These are phyloP conservation scores for Noctua fimbriata DNA, from an alignment of 2,888 invertebrate species.

Conservation along the genomic window DNA sequence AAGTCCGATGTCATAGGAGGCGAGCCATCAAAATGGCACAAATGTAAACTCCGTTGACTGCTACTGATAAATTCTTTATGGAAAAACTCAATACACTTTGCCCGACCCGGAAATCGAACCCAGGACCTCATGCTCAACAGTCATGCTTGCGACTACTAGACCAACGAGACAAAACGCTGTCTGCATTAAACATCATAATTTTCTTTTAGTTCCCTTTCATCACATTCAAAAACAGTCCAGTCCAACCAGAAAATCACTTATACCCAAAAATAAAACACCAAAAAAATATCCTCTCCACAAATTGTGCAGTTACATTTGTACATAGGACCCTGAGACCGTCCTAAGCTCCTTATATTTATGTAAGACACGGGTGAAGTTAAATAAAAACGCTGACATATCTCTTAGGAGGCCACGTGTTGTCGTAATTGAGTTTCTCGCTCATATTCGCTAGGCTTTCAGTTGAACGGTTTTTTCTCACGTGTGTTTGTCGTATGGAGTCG, in stretches of 20 bases:
- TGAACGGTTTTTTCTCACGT: slow-evolving; percentile 55
- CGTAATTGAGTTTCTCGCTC: slow-evolving; percentile 65
- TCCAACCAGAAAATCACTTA: slow-evolving; percentile 16
- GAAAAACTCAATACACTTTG: neutral
- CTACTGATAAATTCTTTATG: neutral
- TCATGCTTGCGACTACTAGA: neutral
- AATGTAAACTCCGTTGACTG: neutral
- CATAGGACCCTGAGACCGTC: slow-evolving; percentile 19
- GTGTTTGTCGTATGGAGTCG: slow-evolving; percentile 16
- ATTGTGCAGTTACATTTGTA: slow-evolving; percentile 49
- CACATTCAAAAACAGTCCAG: neutral
- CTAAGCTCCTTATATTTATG: slow-evolving; percentile 61
- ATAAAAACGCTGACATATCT: slow-evolving; percentile 66
- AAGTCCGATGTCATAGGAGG: neutral
- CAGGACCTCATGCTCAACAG: neutral
- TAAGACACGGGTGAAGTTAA: slow-evolving; percentile 58
- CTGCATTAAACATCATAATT: neutral
- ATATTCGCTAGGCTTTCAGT: slow-evolving; percentile 43
- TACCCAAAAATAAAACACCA: slow-evolving; percentile 18
- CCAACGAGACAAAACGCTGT: neutral
- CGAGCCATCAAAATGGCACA: neutral
- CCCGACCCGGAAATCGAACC: neutral
- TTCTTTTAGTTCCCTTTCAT: neutral
- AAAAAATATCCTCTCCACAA: slow-evolving; percentile 44
- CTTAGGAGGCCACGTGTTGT: slow-evolving; percentile 45